Conservation (phyloP, 2,888 invertebrate genomes). For the Pogonocherus hispidulus region DNA sequence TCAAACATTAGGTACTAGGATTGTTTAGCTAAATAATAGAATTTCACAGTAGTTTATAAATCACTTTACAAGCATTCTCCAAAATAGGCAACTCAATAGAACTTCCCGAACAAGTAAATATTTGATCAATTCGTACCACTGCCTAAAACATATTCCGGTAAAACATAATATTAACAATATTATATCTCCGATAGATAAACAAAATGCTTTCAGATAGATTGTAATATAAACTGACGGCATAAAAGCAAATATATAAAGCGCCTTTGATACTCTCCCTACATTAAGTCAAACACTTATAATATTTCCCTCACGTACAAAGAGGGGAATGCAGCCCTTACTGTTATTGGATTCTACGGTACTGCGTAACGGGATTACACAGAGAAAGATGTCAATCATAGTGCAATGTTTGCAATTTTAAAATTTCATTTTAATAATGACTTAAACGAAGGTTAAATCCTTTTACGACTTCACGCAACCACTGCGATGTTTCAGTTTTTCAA, state of each 20-base stretch:
- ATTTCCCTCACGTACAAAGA: conserved; percentile 48
- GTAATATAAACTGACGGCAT: conserved; percentile 24
- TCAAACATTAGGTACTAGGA: too few species aligned
- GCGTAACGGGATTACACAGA: conserved; percentile 60
- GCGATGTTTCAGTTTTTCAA: conserved; percentile 6
- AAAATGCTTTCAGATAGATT: conserved; percentile 20
- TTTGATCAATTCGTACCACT: background rate
- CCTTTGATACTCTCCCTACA: conserved; percentile 30
- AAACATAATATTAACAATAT: conserved; percentile 1
- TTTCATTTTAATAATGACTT: conserved; percentile 59
- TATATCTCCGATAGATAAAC: conserved; percentile 4
- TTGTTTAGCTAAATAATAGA: too few species aligned
- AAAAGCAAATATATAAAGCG: conserved; percentile 29
- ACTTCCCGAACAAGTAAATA: background rate
- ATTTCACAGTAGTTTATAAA: too few species aligned
- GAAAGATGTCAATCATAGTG: conserved; percentile 62
- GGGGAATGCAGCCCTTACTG: conserved; percentile 49
- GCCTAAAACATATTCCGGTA: background rate
- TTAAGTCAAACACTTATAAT: conserved; percentile 44
- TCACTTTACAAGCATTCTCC: too few species aligned
- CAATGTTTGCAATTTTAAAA: conserved; percentile 62
- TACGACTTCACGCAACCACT: background rate
- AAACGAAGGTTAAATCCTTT: conserved; percentile 45
- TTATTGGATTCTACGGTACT: conserved; percentile 58
- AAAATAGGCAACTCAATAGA: background rate